Base-by-base conservation (phyloP, 1,140 invertebrate genomes). In the Coptotermes formosanus region DNA sequence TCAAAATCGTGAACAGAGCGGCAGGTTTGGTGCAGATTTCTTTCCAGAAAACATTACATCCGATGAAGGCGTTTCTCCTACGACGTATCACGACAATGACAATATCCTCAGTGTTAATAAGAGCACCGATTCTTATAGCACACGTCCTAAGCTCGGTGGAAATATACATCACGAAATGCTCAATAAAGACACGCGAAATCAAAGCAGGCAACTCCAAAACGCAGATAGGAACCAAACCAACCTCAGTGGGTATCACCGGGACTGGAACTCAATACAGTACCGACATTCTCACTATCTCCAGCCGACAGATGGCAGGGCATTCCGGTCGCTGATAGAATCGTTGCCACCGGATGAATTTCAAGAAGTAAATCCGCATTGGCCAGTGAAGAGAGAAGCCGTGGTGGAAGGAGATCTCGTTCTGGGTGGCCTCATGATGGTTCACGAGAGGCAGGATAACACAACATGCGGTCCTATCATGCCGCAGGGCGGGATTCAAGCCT, bases 381-480 rank as follows among this genome's bases (percentile, higher is more conserved):
- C 97, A 0, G 93, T 97, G 7, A 98, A 98, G 88, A 94, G 95
- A 84, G 96, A 97, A 88, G 96, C 97, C 0, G 94, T 96, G 1
- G 95, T 98, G 6, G 95, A 97, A 89, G 97, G 97, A 0, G 95
- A 98, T 88, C 90, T 97, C 0, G 93, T 96, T 0, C 91, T 99
- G 0, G 98, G 98, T 9, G 97, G 97, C 0, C 91, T 98, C 11
- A 98, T 98, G 96, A 98, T 98, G 97, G 96, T 98, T 0, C 98
- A 99, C 91, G 97, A 97, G 88, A 92, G 97, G n/a, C 96, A 97
- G 89, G 95, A 96, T 88, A 92, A 92, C 38, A 93, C 95, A 85
- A 96, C 94, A 11, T 98, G 97, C 89, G 98, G 97, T 0, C 96
- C 96, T 0, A 95, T 99, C 16, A 98, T 98, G 97, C 97, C 97